A percentile compares a stretch with the other conserved stretches of the same genome.
Evolutionary conservation across 2,888 invertebrate genomes (phyloP).

Genomic region (Cynaeus angustus): DNA sequence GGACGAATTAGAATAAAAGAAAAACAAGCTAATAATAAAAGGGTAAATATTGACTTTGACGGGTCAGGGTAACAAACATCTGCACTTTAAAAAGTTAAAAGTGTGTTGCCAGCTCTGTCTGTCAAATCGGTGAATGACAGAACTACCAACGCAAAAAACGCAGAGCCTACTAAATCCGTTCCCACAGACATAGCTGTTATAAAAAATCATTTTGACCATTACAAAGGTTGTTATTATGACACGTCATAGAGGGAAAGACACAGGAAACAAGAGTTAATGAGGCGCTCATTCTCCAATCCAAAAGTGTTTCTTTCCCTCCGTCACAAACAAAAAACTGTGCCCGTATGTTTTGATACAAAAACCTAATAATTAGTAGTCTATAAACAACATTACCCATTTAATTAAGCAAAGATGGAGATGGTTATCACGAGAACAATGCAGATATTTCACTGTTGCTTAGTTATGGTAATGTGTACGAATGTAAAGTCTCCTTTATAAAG

Average conservation of each 20-base stretch:
- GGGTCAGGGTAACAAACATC: no score
- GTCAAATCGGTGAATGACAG: no score
- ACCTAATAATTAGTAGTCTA: slow-evolving; percentile 55
- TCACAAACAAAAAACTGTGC: background rate
- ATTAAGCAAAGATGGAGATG: slow-evolving; percentile 66
- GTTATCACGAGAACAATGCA: slow-evolving; percentile 67
- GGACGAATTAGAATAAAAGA: background rate
- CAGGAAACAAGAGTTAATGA: slow-evolving; percentile 9
- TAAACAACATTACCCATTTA: slow-evolving; percentile 67
- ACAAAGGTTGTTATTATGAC: slow-evolving; percentile 1
- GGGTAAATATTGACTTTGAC: no score
- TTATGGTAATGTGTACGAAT: slow-evolving; percentile 65
- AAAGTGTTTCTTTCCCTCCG: slow-evolving; percentile 1
- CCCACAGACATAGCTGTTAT: background rate
- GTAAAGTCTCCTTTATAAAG: slow-evolving; percentile 43
- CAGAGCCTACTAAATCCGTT: background rate
- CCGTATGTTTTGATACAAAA: slow-evolving; percentile 17
- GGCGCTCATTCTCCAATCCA: background rate
- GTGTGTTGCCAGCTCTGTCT: no score
- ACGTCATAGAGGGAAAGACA: slow-evolving; percentile 10
- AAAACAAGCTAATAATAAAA: background rate
- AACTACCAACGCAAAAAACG: no score
- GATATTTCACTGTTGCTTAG: slow-evolving; percentile 69
- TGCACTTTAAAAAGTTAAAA: no score
- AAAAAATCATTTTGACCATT: slow-evolving; percentile 8